Evolutionary conservation across 2,888 invertebrate species (phyloP), one percentile per base, ranked within the genome.

Genomic region (Plebejus argus): DNA sequence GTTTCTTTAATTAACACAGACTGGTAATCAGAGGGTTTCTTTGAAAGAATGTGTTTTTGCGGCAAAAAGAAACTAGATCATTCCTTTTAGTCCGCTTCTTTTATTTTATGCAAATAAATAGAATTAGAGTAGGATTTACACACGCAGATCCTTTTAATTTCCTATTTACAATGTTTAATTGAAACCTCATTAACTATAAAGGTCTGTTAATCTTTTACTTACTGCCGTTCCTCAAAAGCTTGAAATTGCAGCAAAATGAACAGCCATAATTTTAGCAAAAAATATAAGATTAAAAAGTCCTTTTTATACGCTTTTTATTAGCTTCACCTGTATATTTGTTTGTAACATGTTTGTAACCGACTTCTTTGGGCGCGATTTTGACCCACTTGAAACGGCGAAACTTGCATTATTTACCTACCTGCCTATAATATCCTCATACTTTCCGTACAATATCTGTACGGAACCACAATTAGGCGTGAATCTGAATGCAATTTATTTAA

Each of bases 41-140:
- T 23, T 70, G 33, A 28, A 70, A 70, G 28, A n/a, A 70, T 35
- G 70, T 35, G 70, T 71, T 71, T 71, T n/a, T 20, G n/a, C 35
- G 70, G 33, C n/a, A 35, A 71, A 39, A 20, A 4, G 8, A n/a
- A 35, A 35, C 35, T 7, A 18, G 35, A 39, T 39, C 71, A n/a
- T 71, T n/a, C 39, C 71, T 20, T 71, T 71, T 35, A n/a, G 28
- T 70, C 7, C 7, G 33, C 18, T 70, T 76, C 1, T 61, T 39
- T 76, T 76, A 39, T 70, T 70, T 8, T 39, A 71, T n/a, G 35
- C 71, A 70, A 70, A 70, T 71, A 20, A 6, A 35, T n/a, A 66
- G 28, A 66, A 66, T 4, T 35, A 8, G n/a, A 35, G 4, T 70
- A 23, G 23, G 70, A 23, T 70, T 70, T 33, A 70, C 70, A 70